Evolutionary conservation across 2,797 vertebrate genomes (phyloP), one percentile per base, ranked within the genome.

Genomic region (Alfaro cultratus): DNA sequence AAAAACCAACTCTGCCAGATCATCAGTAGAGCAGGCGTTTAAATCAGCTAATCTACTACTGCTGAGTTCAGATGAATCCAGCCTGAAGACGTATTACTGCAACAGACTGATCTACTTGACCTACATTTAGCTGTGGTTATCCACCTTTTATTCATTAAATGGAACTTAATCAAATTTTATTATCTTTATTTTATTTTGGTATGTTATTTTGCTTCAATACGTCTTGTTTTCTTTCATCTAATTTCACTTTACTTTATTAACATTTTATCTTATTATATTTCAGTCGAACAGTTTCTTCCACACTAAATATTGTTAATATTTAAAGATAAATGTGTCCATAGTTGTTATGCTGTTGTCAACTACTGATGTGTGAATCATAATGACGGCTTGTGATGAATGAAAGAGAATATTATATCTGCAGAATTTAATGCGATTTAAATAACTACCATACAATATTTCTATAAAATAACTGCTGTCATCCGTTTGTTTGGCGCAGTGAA

Each of bases 361-460:
- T 21, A 23, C 67, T 70, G 39, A 43, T 41, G 64, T 39, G 10
- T 70, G 23, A 51, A 73, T 21, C 29, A 15, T 36, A 11, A 18
- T 12, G 74, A 74, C 2, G 11, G 13, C 45, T 84, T 76, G 77
- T 68, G 83, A 83, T 82, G 55, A 86, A 78, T 74, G 77, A 36
- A 81, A 78, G 55, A 78, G 53, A 75, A 79, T 73, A 64, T 67
- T 76, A 21, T 49, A 74, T 80, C 77, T 47, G 75, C 75, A 73
- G 89, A 92, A 87, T 89, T 88, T 76, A 91, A 94, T 83, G 79
- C 26, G 68, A 73, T 87, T 47, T 88, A 73, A 90, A 90, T 92
- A 86, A 89, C 89, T 57, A 57, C 49, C 60, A 75, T 49, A 73
- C 51, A 80, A 82, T 76, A 80, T 83, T 82, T 51, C 81, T 82